Conservation (phyloP, 2,797 vertebrate species). For the Zalophus californianus region DNA sequence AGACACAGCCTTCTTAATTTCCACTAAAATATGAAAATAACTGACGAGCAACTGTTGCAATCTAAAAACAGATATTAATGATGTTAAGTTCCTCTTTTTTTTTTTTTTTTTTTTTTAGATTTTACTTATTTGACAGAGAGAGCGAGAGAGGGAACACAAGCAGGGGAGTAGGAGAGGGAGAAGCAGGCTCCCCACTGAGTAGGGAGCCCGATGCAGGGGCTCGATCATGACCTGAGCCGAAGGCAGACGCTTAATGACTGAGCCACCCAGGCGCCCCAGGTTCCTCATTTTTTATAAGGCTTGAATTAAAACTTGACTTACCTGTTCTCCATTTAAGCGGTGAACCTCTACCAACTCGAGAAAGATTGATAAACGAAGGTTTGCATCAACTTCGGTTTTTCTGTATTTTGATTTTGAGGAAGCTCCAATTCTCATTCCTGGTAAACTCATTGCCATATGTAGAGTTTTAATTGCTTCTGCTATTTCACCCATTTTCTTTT, state of each 20-base stretch:
- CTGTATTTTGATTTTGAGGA: slow-evolving; percentile 91
- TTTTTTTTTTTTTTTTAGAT: too few species aligned
- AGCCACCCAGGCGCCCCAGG: too few species aligned
- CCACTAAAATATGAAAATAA: slow-evolving; percentile 51
- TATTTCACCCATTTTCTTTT: slow-evolving; percentile 95
- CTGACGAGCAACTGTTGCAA: neutral
- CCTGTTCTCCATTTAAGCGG: slow-evolving; percentile 96
- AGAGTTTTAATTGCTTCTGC: slow-evolving; percentile 96
- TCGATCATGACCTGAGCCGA: too few species aligned
- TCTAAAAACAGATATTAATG: neutral
- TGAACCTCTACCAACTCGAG: slow-evolving; percentile 96
- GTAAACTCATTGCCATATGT: slow-evolving; percentile 96
- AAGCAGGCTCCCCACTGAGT: too few species aligned
- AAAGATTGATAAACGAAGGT: slow-evolving; percentile 94
- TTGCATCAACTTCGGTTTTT: slow-evolving; percentile 90
- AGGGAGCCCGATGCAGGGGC: too few species aligned
- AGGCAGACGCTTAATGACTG: too few species aligned
- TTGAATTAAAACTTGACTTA: slow-evolving; percentile 79
- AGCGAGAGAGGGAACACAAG: too few species aligned
- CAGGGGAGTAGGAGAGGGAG: too few species aligned
- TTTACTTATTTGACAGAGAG: too few species aligned
- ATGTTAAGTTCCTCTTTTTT: slow-evolving; percentile 10
- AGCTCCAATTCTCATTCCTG: slow-evolving; percentile 90
- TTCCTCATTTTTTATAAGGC: slow-evolving; percentile 3
- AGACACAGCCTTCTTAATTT: neutral